A percentile compares a stretch with the other conserved stretches of the same genome.
phyloP scores from a whole-genome alignment of 2,888 invertebrate genomes.

The Cerceris rybyensis region DNA sequence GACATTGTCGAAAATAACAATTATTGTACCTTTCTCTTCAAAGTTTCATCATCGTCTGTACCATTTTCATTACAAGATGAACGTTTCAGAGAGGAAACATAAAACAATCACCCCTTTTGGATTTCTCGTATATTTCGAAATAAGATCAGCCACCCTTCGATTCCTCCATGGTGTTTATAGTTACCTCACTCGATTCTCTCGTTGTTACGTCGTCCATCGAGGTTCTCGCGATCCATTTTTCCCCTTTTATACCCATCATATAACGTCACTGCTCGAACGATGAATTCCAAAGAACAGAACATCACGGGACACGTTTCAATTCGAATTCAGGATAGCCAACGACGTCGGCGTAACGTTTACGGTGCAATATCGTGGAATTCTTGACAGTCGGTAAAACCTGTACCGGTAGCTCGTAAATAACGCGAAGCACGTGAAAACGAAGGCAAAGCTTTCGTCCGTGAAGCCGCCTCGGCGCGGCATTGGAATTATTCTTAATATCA shows the following conservation, averaged over 20 bases:
- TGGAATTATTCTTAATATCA: conserved; percentile 75
- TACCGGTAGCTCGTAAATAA: conserved; percentile 65
- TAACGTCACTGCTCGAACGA: conserved; percentile 40
- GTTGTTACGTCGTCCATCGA: conserved; percentile 27
- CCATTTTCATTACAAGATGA: no score
- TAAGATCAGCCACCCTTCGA: not conserved
- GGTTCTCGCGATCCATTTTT: conserved; percentile 35
- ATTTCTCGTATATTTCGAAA: not conserved
- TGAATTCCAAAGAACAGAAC: conserved; percentile 49
- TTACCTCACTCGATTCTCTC: conserved; percentile 15
- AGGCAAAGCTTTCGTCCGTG: conserved; percentile 51
- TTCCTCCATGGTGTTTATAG: conserved; percentile 19
- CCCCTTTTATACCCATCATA: conserved; percentile 44
- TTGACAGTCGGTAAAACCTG: conserved; percentile 52
- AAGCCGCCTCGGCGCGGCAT: conserved; percentile 39
- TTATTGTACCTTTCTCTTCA: no score
- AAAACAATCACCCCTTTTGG: not conserved
- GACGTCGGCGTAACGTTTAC: conserved; percentile 38
- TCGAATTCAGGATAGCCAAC: conserved; percentile 56
- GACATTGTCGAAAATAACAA: no score
- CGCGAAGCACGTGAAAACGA: conserved; percentile 66
- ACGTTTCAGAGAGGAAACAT: not conserved
- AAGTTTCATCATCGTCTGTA: no score
- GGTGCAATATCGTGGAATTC: conserved; percentile 52
- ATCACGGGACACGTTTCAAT: conserved; percentile 55